Evolutionary conservation across 2,113 vertebrate species (phyloP).

Genomic region (Azemiops feae): DNA sequence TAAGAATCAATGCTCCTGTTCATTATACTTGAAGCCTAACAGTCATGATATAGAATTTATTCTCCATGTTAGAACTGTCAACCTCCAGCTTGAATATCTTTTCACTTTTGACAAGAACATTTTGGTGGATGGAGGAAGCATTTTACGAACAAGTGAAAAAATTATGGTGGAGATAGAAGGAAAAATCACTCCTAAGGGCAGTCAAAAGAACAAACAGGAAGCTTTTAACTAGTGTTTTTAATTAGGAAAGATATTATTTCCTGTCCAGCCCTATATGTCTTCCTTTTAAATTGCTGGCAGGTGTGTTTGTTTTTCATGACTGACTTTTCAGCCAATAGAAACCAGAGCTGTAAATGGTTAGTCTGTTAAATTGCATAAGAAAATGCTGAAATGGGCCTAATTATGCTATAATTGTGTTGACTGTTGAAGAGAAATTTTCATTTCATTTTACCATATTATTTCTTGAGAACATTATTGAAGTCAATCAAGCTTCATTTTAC

Average conservation of each 20-base stretch:
- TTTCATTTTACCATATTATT: constrained; percentile 46
- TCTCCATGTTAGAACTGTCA: neutral
- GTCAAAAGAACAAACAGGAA: constrained; percentile 89
- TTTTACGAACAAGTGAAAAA: constrained; percentile 63
- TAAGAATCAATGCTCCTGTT: neutral
- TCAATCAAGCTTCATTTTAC: constrained; percentile 25
- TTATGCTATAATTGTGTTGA: constrained; percentile 73
- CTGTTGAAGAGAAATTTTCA: constrained; percentile 54
- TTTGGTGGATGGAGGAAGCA: constrained; percentile 47
- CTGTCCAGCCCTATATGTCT: constrained; percentile 86
- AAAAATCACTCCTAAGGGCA: constrained; percentile 79
- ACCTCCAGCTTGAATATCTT: no score
- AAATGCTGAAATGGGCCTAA: constrained; percentile 80
- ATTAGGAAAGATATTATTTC: constrained; percentile 98
- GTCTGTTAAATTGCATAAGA: constrained; percentile 80
- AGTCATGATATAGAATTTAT: neutral
- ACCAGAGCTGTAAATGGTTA: constrained; percentile 74
- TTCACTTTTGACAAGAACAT: constrained; percentile 10
- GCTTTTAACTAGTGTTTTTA: constrained; percentile 98
- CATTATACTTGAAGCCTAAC: neutral
- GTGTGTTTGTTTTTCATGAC: constrained; percentile 86
- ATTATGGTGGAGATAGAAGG: constrained; percentile 43
- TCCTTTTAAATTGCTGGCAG: constrained; percentile 96
- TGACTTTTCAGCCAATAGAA: constrained; percentile 82
- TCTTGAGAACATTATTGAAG: constrained; percentile 40